phyloP scores from a whole-genome alignment of 2,888 invertebrate genomes.

The Agrenia bidenticulata region DNA sequence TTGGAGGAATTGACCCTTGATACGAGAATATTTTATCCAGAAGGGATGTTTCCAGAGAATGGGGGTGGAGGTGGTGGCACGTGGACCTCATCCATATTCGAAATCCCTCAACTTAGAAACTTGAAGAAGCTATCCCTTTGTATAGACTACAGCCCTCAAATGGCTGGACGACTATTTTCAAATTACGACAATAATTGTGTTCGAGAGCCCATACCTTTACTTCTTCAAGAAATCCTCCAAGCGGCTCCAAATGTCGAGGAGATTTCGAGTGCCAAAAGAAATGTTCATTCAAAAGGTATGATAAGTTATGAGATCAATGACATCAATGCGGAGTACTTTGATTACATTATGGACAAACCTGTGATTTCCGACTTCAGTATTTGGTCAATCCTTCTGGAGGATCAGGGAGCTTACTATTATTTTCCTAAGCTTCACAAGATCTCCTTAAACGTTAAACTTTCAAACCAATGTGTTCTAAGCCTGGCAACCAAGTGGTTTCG shows the following conservation, averaged over 20 bases:
- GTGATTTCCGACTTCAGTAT: background rate
- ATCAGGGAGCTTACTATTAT: background rate
- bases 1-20: constrained; percentile 8
- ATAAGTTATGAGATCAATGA: background rate
- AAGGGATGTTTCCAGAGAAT: no score
- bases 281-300: background rate
- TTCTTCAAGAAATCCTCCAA: no score
- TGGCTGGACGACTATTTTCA: no score
- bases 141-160: no score
- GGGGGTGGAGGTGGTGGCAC: no score
- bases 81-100: no score
- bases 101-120: no score
- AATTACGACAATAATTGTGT: no score
- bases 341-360: background rate
- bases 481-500: constrained; percentile 9
- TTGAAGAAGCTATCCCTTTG: no score
- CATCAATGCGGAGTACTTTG: background rate
- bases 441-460: constrained; percentile 11
- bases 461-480: constrained; percentile 5
- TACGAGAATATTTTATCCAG: no score
- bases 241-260: background rate
- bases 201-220: no score
- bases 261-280: background rate
- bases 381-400: constrained; percentile 11
- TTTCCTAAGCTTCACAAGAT: constrained; percentile 8